Base-by-base conservation (phyloP, 2,797 vertebrate genomes). In the Gila robusta region DNA sequence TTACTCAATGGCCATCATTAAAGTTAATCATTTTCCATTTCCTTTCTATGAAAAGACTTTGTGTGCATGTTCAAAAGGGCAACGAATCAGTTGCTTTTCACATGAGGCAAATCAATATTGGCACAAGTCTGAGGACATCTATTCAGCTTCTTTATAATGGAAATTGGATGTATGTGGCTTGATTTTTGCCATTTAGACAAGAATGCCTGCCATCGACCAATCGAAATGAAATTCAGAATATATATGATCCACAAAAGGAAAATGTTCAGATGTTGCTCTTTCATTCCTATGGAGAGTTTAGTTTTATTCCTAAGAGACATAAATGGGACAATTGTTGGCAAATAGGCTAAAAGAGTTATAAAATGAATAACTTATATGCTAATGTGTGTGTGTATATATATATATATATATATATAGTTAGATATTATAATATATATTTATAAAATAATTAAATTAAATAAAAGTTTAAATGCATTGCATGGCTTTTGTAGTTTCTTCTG, bases 1-100 rank as follows among this genome's bases (percentile, higher is more conserved):
- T 16, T 86, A 64, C 26, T 62, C 78, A 86, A 86, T 39, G 78
- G 56, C 39, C 39, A 21, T 64, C 67, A 79, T 85, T 79, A 84
- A 62, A 62, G 49, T 84, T 56, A 47, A 62, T 62, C 26, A 71
- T 79, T 85, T 85, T 71, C 54, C 66, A 35, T 79, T 85, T 85
- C 66, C 74, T 17, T 41, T 37, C 44, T 11, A 17, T 32, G n/a
- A 23, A 66, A 71, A 84, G 35, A 70, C n/a, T 41, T 23, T 59
- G 21, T 11, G 23, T 39, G 23, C 23, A 19, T 69, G 26, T n/a
- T 56, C 76, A 47, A 85, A 79, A 71, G 67, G 67, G 39, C 37
- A n/a, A 72, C 11, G 8, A 39, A n/a, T 72, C 26, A 10, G 17
- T 62, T 69, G 26, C 14, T 28, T 85, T 70, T 69, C 32, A 11